These are phyloP conservation scores for Caenorhabditis latens DNA, from an alignment of 1,140 invertebrate species.

Conservation along the genomic window DNA sequence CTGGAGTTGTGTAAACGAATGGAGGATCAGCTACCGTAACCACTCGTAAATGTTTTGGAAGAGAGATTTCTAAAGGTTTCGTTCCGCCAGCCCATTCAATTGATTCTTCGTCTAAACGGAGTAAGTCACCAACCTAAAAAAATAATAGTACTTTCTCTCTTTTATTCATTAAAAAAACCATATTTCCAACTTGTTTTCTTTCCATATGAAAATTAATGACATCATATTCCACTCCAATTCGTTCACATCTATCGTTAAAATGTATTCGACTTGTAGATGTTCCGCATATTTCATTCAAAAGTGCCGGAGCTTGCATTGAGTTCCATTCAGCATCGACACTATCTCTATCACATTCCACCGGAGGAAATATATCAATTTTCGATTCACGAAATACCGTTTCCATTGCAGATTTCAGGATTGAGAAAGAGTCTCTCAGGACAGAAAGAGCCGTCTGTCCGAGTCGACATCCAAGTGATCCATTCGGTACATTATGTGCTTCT, in stretches of 20 bases:
- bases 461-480: constrained; percentile 61
- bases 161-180: constrained; percentile 57
- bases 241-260: constrained; percentile 73
- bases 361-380: not conserved
- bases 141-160: not conserved
- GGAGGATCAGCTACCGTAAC: constrained; percentile 73
- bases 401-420: constrained; percentile 52
- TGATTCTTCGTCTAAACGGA: constrained; percentile 67
- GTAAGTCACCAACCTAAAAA: constrained; percentile 55
- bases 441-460: constrained; percentile 51
- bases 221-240: constrained; percentile 72
- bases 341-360: constrained; percentile 42
- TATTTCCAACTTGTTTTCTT: constrained; percentile 68
- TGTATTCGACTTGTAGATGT: constrained; percentile 64
- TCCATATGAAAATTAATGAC: constrained; percentile 70
- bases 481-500: constrained; percentile 70
- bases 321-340: constrained; percentile 55
- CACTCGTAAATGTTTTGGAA: constrained; percentile 72
- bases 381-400: constrained; percentile 23
- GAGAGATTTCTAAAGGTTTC: constrained; percentile 73
- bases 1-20: constrained; percentile 73
- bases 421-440: constrained; percentile 58
- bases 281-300: constrained; percentile 55
- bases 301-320: constrained; percentile 44
- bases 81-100: constrained; percentile 72